Base-by-base conservation (phyloP, 2,113 vertebrate genomes). In the Holacanthus passer region DNA sequence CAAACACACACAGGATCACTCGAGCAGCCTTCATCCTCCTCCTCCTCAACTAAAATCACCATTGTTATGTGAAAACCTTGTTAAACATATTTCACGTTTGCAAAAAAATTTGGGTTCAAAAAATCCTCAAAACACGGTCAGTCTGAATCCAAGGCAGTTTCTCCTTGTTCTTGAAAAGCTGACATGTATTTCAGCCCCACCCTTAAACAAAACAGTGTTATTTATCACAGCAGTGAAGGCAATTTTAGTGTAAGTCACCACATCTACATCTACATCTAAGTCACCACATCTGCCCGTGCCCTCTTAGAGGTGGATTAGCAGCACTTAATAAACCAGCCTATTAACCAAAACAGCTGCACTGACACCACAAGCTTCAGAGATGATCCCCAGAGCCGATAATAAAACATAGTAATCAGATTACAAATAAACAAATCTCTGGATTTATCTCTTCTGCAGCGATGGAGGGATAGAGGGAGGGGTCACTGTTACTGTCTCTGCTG, bases 361-460 rank as follows among this genome's bases (percentile, higher is more conserved):
- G 72, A 88, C 83, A 88, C 81, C 77, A 68, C 81, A 66, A 47
- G 73, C 58, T 76, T 70, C 85, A 83, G 72, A 89, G 90, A 91
- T 92, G 80, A 92, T 87, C 90, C 83, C 39, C 52, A 81, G 86
- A 91, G 79, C 78, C 14, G 56, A 89, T 91, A 87, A 92, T 89
- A 86, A 86, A 90, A 74, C 74, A 66, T 5, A 82, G 79, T 91
- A 90, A 93, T 93, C 90, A 85, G 90, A 91, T 91, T 90, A 89
- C 73, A 86, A 75, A 85, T 81, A 52, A 87, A 84, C 68, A 84
- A 53, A 90, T 86, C 79, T 84, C 85, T 58, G 63, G 72, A 58
- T 87, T 87, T 71, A 73, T 83, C 74, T 64, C 60, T 20, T 50
- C 50, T 64, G 59, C 43, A 24, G 43, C 41, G 72, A 75, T 71